A percentile compares a stretch with the other conserved stretches of the same genome.
phyloP scores from a whole-genome alignment of 2,797 vertebrate species.

The Steatocranus sp. region DNA sequence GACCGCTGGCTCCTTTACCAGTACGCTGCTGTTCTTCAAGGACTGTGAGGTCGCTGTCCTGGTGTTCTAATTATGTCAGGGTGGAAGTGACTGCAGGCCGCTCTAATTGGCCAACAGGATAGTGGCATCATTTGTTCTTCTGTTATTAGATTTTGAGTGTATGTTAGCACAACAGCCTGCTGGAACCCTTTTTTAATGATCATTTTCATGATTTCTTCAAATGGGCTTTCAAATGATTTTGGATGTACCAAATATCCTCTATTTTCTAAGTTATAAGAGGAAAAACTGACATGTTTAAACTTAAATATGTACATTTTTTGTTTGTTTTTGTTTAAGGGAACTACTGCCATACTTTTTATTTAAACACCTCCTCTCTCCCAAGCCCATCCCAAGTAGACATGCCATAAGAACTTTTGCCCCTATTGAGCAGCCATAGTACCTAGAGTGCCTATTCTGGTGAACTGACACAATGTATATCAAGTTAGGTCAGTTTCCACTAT shows the following conservation, averaged over 20 bases:
- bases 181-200: not conserved
- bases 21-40: conserved; percentile 11
- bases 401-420: not conserved
- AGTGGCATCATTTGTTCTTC: conserved; percentile 18
- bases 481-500: not conserved
- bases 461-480: not conserved
- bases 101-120: conserved; percentile 30
- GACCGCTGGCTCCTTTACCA: conserved; percentile 10
- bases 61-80: conserved; percentile 36
- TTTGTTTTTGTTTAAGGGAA: not conserved
- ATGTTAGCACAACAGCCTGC: not conserved
- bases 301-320: not conserved
- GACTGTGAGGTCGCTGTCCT: conserved; percentile 26
- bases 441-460: not conserved
- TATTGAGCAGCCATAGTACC: not conserved
- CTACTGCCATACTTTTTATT: not conserved
- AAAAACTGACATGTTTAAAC: not conserved
- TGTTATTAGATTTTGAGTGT: conserved; percentile 25
- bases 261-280: not conserved
- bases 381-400: not conserved
- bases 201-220: not conserved
- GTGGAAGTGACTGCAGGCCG: conserved; percentile 23
- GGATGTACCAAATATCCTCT: not conserved
- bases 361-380: not conserved
- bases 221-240: not conserved